Base-by-base conservation (phyloP, 2,888 invertebrate species). In the Gymnoscelis rufifasciata region DNA sequence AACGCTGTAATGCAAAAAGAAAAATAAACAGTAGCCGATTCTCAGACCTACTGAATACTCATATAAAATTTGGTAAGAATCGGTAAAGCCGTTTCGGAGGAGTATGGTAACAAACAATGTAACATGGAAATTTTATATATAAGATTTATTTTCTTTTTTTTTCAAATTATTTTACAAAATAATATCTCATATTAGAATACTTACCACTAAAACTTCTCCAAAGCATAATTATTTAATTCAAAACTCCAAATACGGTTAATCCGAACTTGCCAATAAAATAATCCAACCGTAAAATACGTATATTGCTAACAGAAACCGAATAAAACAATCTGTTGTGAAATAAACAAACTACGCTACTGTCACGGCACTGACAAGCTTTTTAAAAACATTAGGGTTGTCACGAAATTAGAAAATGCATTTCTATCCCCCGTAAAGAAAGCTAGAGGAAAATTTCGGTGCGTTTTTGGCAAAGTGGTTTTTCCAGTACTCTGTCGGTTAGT, bases 291-390 rank as follows among this genome's bases (percentile, higher is more conserved):
- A 54, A 54, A 56, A 51, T 35, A 19, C 11, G 19, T 35, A 23
- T 10, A 35, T 23, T 23, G 35, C 10, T 15, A 28, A 56, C 53
- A 52, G 51, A 52, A 49, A 47, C 52, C 57, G 49, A 55, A 69
- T 72, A 64, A 74, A 74, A 69, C 78, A 80, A 77, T 78, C 73
- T 78, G 77, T 71, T 71, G 71, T 71, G 65, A 71, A 78, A 62
- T 63, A 67, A 71, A 78, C 70, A 76, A 71, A 76, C 74, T 70
- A 60, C 66, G 66, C 73, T 71, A 60, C 69, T 35, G 47, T 33
- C 24, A 28, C 7, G 24, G 41, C 40, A 38, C 51, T 49, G 52
- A 47, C 54, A 59, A 30, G 55, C 50, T 55, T 57, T 41, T 42
- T 39, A 67, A 68, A 59, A 60, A 56, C 37, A n/a, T 1, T 51